These are phyloP conservation scores for Agrotis clavis DNA, from an alignment of 2,888 invertebrate genomes.

Conservation along the genomic window DNA sequence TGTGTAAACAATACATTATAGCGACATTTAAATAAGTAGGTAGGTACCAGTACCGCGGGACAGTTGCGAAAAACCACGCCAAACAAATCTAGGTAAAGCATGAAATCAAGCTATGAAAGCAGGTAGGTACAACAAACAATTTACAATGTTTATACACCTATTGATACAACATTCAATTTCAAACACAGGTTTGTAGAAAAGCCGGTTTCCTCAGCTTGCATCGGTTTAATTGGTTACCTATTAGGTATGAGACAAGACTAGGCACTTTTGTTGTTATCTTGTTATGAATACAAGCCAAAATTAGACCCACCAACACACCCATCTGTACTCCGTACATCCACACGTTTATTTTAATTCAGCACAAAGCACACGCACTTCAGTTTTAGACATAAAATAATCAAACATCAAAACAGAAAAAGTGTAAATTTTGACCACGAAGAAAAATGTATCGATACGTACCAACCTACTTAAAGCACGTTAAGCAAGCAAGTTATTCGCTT, in stretches of 20 bases:
- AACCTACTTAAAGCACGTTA: too few relatives aligned
- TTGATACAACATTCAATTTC: not conserved
- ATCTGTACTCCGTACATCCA: not conserved
- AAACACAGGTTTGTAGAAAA: not conserved
- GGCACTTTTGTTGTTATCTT: constrained; percentile 1
- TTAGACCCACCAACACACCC: not conserved
- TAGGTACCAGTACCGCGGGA: too few relatives aligned
- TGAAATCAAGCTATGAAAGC: too few relatives aligned
- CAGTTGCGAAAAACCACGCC: too few relatives aligned
- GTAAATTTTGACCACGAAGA: not conserved
- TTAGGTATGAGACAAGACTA: not conserved
- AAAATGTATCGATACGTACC: not conserved
- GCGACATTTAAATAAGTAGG: too few relatives aligned
- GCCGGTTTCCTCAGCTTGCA: not conserved
- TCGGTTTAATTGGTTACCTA: constrained; percentile 2
- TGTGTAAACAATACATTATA: too few relatives aligned
- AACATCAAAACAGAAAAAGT: not conserved
- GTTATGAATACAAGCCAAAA: constrained; percentile 1
- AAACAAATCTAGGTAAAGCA: too few relatives aligned
- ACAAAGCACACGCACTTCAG: not conserved
- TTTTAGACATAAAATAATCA: constrained; percentile 1
- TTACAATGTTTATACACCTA: not conserved
- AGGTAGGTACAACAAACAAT: not conserved
- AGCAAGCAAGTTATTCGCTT: too few relatives aligned
- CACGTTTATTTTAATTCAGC: not conserved